These are phyloP conservation scores for Anolis carolinensis DNA, from an alignment of 2,113 vertebrate species.

Conservation along the genomic window DNA sequence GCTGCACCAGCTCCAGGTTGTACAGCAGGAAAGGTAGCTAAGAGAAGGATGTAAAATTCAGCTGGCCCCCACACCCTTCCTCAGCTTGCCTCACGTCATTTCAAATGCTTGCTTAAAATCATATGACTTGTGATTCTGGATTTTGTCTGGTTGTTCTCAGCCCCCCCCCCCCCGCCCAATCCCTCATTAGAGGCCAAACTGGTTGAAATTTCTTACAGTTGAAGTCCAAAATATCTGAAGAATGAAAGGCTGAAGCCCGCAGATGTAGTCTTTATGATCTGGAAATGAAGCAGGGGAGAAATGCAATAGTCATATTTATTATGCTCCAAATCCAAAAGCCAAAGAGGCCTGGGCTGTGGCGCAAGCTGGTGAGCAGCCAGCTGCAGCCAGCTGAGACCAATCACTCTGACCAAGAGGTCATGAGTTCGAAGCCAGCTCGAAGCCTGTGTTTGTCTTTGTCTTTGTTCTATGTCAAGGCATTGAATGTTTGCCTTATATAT, in stretches of 20 bases:
- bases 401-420: no score
- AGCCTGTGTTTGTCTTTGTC: no score
- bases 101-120: neutral
- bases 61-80: constrained; percentile 25
- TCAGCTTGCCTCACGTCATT: neutral
- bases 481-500: no score
- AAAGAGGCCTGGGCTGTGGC: no score
- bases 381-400: no score
- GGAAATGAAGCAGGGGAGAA: neutral
- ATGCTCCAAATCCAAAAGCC: neutral
- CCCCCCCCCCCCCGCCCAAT: no score
- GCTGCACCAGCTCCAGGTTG: constrained; percentile 22
- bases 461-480: no score
- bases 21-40: constrained; percentile 47
- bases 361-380: no score
- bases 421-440: no score
- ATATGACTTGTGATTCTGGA: neutral
- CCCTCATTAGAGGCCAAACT: no score
- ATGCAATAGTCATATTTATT: neutral
- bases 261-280: neutral
- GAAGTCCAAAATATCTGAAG: neutral
- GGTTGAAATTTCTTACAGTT: neutral
- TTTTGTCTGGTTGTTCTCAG: neutral
- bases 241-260: neutral
- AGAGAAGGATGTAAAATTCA: constrained; percentile 30